Base-by-base conservation (phyloP, 92 coral and sea anemone species). In the Desmophyllum pertusum region DNA sequence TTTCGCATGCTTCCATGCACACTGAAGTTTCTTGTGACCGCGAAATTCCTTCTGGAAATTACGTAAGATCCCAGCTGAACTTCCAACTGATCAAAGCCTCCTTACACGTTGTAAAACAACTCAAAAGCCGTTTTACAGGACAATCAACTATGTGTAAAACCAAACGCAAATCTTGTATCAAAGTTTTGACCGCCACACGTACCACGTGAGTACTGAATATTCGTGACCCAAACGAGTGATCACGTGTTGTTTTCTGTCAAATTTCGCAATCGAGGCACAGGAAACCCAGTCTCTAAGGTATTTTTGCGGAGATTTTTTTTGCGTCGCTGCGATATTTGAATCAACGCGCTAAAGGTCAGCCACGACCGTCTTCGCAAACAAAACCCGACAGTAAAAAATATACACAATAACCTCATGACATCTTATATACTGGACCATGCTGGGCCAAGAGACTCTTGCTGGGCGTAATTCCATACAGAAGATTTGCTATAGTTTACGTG, bases 161-260 rank as follows among this genome's bases (percentile, higher is more conserved):
- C 33, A n/a, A n/a, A 25, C 0, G 13, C 4, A 59, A 59, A 59
- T 0, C 65, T n/a, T 59, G 35, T 59, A 5, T 30, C 29, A n/a
- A 55, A 23, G 6, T n/a, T n/a, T n/a, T 55, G 63, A 33, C 65
- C 65, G 15, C 6, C 33, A 59, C 3, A 36, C 33, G 45, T 29
- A 61, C 57, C 83, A 78, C 83, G 83, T 78, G 83, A 61, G n/a
- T n/a, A n/a, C n/a, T n/a, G n/a, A n/a, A n/a, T n/a, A 7, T 18
- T 40, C 59, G 63, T 55, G 30, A 7, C 31, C 55, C 1, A 25
- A 0, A 41, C 5, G 19, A 57, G 9, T 43, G 73, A 27, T 78
- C 83, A 78, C 83, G 83, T 77, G 80, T 11, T 8, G 48, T 23
- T n/a, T 14, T 33, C 3, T 48, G 53, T 48, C 19, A 48, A n/a